phyloP scores from a whole-genome alignment of 2,888 invertebrate species.

The Harpagoxenus sublaevis region DNA sequence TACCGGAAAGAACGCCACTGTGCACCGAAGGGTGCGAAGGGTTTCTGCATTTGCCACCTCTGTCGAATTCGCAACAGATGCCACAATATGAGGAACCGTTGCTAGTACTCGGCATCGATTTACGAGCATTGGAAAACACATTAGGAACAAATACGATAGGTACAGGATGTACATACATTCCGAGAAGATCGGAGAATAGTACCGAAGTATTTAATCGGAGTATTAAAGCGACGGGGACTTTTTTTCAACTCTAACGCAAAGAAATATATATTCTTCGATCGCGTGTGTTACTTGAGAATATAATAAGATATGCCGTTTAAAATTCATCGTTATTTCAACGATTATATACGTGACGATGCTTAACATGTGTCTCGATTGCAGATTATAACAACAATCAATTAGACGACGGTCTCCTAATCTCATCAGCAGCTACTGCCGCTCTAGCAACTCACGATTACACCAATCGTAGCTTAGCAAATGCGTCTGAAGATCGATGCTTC shows the following conservation, averaged over 20 bases:
- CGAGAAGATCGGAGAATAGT: background rate
- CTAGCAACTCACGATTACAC: constrained; percentile 86
- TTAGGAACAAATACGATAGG: constrained; percentile 74
- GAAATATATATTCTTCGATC: background rate
- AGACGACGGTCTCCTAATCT: constrained; percentile 76
- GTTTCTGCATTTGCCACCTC: constrained; percentile 85
- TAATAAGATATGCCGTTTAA: background rate
- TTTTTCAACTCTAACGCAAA: background rate
- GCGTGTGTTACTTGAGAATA: background rate
- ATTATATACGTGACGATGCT: background rate
- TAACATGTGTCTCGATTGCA: constrained; percentile 57
- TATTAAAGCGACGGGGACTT: background rate
- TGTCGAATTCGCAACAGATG: constrained; percentile 78
- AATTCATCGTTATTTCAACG: constrained; percentile 19
- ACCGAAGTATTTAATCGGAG: background rate
- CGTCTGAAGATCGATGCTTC: constrained; percentile 84
- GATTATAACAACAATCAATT: constrained; percentile 83
- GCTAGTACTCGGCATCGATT: constrained; percentile 85
- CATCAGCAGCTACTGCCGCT: constrained; percentile 82
- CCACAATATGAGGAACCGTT: constrained; percentile 83
- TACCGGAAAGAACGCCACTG: constrained; percentile 88
- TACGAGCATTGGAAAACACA: constrained; percentile 82
- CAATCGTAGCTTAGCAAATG: constrained; percentile 81
- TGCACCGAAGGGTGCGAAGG: constrained; percentile 88
- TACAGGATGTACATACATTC: constrained; percentile 11